Percentiles rank a stretch among this genome's conserved stretches.
These are phyloP conservation scores for Pediacus dermestoides DNA, from an alignment of 2,888 invertebrate genomes.

Conservation along the genomic window DNA sequence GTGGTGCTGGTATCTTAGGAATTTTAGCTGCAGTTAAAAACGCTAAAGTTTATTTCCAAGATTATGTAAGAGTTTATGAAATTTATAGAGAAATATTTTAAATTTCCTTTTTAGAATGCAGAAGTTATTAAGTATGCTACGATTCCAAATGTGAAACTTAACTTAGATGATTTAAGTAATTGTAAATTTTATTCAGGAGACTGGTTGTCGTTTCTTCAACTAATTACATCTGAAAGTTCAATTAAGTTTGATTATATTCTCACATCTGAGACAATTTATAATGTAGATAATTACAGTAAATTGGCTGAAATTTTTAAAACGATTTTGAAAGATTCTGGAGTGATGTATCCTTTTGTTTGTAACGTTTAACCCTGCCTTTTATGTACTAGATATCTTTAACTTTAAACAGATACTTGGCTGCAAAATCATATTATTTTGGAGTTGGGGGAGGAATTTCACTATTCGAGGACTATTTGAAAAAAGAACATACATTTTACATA, in stretches of 20 bases:
- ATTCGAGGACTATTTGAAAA: constrained; percentile 64
- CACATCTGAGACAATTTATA: constrained; percentile 93
- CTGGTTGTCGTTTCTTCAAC: constrained; percentile 55
- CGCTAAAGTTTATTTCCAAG: constrained; percentile 73
- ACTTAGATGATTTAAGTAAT: constrained; percentile 47
- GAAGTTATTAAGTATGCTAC: constrained; percentile 80
- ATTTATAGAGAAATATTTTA: constrained; percentile 43
- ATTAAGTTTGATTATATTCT: constrained; percentile 77
- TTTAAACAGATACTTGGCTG: constrained; percentile 66
- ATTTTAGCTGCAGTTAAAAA: constrained; percentile 68
- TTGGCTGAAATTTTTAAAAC: constrained; percentile 65
- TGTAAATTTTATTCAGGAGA: constrained; percentile 66
- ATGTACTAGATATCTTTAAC: constrained; percentile 15
- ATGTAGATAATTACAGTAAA: constrained; percentile 73
- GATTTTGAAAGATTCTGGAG: constrained; percentile 61
- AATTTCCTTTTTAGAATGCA: constrained; percentile 63
- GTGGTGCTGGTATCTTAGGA: constrained; percentile 89
- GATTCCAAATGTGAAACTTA: constrained; percentile 74
- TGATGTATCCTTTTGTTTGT: constrained; percentile 56
- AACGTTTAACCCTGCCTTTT: constrained; percentile 12
- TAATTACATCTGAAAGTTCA: constrained; percentile 52
- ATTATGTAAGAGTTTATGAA: constrained; percentile 82
- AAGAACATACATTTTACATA: constrained; percentile 55
- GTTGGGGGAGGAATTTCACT: constrained; percentile 82
- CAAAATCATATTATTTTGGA: constrained; percentile 92